Base-by-base conservation (phyloP, 2,113 vertebrate species). In the Seriola aureovittata region DNA sequence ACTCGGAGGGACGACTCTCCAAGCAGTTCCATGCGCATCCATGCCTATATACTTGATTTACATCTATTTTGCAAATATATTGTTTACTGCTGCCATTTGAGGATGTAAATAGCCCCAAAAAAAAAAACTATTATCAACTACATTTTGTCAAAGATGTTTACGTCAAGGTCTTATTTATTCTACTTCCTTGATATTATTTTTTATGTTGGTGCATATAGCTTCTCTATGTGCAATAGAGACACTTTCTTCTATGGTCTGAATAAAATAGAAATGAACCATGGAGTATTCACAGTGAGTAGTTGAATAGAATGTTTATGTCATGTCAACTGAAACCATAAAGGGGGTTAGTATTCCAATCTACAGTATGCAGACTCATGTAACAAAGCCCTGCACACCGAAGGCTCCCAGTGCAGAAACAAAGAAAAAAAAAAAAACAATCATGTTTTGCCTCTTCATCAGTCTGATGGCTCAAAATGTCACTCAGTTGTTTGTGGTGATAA, bases 391-490 rank as follows among this genome's bases (percentile, higher is more conserved):
- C 50, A 59, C 21, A 63, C 5, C 32, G 60, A 80, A 71, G 48
- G 50, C 63, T 64, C 59, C 8, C 32, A n/a, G 14, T 71, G 75
- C 23, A 73, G 65, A 73, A 74, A 66, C 3, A 81, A 67, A 79
- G 1, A 46, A 46, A 78, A 55, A 71, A 46, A 23, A 23, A 23
- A 60, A 42, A 58, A 21, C 21, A 74, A 60, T 46, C 32, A 80
- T n/a, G 23, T 34, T 73, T 64, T n/a, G 6, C 44, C 74, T 84
- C 59, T 80, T 80, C 75, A 85, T 78, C 74, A 75, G 23, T 60
- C 70, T 17, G 75, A 82, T 71, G 54, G 75, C 68, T 82, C 40
- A 38, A 82, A 84, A 71, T 77, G 60, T 76, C 82, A 71, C 70
- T 84, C 71, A 65, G 62, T 54, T 36, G 19, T 54, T 80, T 60